Base-by-base conservation (phyloP, 2,113 vertebrate genomes). In the Taurulus bubalis region DNA sequence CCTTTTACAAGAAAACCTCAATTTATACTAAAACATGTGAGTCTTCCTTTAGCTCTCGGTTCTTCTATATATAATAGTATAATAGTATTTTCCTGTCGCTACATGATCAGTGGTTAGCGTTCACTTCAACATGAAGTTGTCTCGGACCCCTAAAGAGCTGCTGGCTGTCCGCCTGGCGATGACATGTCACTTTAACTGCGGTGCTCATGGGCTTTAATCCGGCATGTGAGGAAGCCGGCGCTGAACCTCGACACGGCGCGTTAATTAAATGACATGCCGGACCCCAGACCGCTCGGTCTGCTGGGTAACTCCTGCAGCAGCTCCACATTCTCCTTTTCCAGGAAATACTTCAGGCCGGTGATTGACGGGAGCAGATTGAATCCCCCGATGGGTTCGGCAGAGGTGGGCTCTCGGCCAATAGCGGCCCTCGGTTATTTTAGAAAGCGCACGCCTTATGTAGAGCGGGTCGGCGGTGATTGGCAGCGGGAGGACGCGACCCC, bases 381-480 rank as follows among this genome's bases (percentile, higher is more conserved):
- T 74, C 22, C 30, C 20, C 79, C 72, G 55, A 71, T 86, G 85
- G 71, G 75, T 86, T 85, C 82, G 80, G 77, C 83, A 83, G 82
- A 81, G 82, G 89, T 91, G 94, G 95, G 94, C 93, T 91, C 78
- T 94, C 80, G 73, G 94, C 96, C 97, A 98, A 95, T 98, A 94
- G 87, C 85, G 81, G 79, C 69, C 51, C 84, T 85, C 77, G 73
- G 91, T 97, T 98, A 98, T 98, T 99, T 98, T 98, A 94, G 95
- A 97, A 96, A 93, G 84, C 90, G 78, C 93, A 96, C 96, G 91
- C 96, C 96, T 97, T 98, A 96, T 97, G 94, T 94, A 97, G 95
- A 91, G 86, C 91, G 86, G 91, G 92, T 90, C 72, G 90, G 87
- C 91, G 80, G 92, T 92, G 92, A 96, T 96, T 97, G 95, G 96